Conservation (phyloP, 2,113 vertebrate genomes). For the Ciconia stormi region DNA sequence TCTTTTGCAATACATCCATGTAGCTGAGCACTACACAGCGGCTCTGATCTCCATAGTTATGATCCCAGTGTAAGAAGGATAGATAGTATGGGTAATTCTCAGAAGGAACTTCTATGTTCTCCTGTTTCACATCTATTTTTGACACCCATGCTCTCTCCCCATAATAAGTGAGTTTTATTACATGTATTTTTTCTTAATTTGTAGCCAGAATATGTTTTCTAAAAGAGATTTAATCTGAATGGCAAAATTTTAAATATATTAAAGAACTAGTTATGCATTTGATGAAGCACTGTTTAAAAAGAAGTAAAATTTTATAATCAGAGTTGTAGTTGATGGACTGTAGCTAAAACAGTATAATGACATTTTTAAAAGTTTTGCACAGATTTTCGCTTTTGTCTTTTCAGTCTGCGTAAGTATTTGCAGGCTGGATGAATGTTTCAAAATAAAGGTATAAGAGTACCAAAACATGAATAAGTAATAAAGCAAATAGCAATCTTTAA, state of each 20-base stretch:
- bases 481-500: background rate
- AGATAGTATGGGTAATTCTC: background rate
- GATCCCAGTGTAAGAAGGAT: background rate
- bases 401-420: accelerated
- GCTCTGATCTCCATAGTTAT: background rate
- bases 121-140: background rate
- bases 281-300: background rate
- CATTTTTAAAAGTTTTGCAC: background rate
- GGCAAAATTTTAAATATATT: background rate
- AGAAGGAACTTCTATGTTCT: background rate
- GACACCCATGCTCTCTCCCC: accelerated
- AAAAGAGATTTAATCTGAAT: background rate
- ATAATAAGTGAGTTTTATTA: background rate
- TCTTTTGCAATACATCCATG: background rate
- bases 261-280: background rate
- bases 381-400: background rate
- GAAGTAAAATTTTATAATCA: background rate
- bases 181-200: background rate
- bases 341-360: background rate
- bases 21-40: background rate
- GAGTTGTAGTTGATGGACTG: background rate
- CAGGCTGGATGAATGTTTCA: background rate
- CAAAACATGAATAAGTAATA: background rate
- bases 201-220: background rate
- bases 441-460: background rate